phyloP scores from a whole-genome alignment of 1,140 invertebrate species.

The Leptinotarsa texana region DNA sequence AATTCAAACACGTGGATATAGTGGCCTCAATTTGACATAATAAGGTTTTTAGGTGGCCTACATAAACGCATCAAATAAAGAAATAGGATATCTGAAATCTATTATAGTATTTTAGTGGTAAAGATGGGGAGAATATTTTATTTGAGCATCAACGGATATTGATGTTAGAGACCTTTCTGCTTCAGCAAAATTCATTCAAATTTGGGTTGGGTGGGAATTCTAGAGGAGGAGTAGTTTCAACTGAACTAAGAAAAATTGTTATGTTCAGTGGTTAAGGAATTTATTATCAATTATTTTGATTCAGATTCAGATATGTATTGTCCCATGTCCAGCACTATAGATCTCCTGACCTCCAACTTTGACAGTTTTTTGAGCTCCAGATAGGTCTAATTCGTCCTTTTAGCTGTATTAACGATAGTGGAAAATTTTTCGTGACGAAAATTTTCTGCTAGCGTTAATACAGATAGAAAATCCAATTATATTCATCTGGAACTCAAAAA shows the following conservation, averaged over 20 bases:
- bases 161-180: not conserved
- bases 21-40: constrained; percentile 25
- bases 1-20: constrained; percentile 26
- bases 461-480: too few species aligned
- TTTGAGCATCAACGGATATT: not conserved
- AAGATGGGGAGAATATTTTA: not conserved
- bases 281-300: too few species aligned
- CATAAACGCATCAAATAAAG: constrained; percentile 26
- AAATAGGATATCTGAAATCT: constrained; percentile 19
- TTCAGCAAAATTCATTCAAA: not conserved
- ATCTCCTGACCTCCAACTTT: too few species aligned
- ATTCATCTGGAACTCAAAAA: too few species aligned
- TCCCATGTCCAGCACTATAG: too few species aligned
- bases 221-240: not conserved
- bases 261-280: too few species aligned
- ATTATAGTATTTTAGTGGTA: constrained; percentile 7
- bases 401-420: too few species aligned
- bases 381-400: too few species aligned
- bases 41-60: constrained; percentile 22
- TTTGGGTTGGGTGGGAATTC: not conserved
- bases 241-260: not conserved
- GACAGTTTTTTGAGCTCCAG: too few species aligned
- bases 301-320: too few species aligned
- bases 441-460: too few species aligned
- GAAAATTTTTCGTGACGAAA: too few species aligned